Conservation (phyloP, 1,140 invertebrate species). For the Zaprionus kolodkinae region DNA sequence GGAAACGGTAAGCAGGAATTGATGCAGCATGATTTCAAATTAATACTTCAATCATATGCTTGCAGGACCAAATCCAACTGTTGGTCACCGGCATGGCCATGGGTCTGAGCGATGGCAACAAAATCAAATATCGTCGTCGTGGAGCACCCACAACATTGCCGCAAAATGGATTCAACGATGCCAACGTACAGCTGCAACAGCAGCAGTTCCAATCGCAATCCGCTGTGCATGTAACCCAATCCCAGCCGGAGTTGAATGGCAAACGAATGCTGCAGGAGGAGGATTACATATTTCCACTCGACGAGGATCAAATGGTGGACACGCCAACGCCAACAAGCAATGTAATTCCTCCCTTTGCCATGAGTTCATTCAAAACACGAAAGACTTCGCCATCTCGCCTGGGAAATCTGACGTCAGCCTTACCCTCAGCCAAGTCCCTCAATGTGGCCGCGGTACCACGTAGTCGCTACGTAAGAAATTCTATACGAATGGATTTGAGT, state of each 20-base stretch:
- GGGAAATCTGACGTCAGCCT: constrained; percentile 30
- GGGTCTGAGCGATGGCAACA: constrained; percentile 87
- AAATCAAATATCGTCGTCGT: constrained; percentile 84
- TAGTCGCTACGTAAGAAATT: constrained; percentile 58
- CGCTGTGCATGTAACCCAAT: constrained; percentile 43
- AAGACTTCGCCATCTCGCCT: constrained; percentile 75
- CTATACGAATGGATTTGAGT: background rate
- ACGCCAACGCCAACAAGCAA: constrained; percentile 74
- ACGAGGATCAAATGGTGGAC: constrained; percentile 87
- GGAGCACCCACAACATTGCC: constrained; percentile 22
- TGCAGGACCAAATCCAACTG: constrained; percentile 94
- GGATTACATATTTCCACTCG: constrained; percentile 90
- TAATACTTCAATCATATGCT: background rate
- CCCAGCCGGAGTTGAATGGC: constrained; percentile 64
- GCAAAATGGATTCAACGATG: constrained; percentile 66
- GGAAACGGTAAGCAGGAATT: constrained; percentile 86
- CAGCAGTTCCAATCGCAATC: constrained; percentile 13
- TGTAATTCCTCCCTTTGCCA: constrained; percentile 67
- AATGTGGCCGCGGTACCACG: constrained; percentile 38
- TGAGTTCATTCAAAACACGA: constrained; percentile 74
- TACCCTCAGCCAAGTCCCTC: constrained; percentile 49
- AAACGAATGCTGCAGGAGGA: constrained; percentile 78
- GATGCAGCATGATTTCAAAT: background rate
- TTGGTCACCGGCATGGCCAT: constrained; percentile 90
- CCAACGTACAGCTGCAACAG: constrained; percentile 20